A percentile compares a stretch with the other conserved stretches of the same genome.
Conservation (phyloP, 1,140 invertebrate genomes). For the Drosophila prosaltans region DNA sequence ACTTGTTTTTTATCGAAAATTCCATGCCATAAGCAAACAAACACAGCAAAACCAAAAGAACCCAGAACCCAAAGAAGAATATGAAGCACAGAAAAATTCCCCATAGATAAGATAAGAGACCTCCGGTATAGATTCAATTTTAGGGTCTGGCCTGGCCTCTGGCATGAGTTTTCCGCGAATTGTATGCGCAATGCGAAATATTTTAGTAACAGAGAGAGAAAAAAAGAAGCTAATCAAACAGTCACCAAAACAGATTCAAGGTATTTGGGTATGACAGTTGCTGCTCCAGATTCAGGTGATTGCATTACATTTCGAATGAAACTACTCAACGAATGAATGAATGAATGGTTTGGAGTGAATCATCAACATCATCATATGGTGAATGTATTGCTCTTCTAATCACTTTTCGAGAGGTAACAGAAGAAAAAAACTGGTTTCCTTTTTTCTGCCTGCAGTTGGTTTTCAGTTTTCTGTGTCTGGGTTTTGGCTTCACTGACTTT, state of each 20-base stretch:
- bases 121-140: constrained; percentile 5
- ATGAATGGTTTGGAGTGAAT: constrained; percentile 34
- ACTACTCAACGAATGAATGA: constrained; percentile 8
- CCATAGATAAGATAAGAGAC: constrained; percentile 52
- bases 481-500: constrained; percentile 48
- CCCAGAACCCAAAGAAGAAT: constrained; percentile 22
- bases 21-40: constrained; percentile 48
- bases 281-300: constrained; percentile 15
- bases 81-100: constrained; percentile 5
- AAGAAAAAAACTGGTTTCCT: constrained; percentile 60
- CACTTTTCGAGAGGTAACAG: constrained; percentile 12
- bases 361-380: constrained; percentile 23
- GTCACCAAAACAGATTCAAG: constrained; percentile 6
- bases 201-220: background rate
- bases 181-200: constrained; percentile 12
- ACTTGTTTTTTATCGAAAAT: constrained; percentile 57
- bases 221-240: background rate
- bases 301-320: constrained; percentile 30
- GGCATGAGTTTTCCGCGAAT: constrained; percentile 49
- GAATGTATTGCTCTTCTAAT: constrained; percentile 53
- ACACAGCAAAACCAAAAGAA: constrained; percentile 8
- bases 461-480: constrained; percentile 35
- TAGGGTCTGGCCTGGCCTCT: background rate
- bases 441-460: constrained; percentile 40
- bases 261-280: constrained; percentile 12